Base-by-base conservation (phyloP, 2,113 vertebrate species). In the Regulus satrapa region DNA sequence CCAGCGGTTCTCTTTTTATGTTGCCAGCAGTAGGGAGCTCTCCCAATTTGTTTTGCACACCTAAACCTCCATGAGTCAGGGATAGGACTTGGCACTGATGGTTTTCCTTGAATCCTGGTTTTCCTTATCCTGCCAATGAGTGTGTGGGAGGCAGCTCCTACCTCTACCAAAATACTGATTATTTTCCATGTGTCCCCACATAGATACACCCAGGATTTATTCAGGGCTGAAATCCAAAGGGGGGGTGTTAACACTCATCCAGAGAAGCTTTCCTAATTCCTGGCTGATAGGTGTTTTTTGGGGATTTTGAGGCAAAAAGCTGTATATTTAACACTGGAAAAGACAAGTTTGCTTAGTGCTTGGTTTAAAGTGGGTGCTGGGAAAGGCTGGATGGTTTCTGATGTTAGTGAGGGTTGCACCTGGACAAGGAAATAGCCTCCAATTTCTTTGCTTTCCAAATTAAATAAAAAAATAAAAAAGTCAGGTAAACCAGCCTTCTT, bases 271-370 rank as follows among this genome's bases (percentile, higher is more conserved):
- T 69, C 41, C 18, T 8, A 24, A 34, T 38, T 40, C 21, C 4
- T 2, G 1, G 4, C 24, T 81, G 14, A 16, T 6, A 18, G 7
- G 1, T 38, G 10, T 24, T 55, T 49, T 12, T 46, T n/a, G n/a
- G 41, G 55, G 41, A 9, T 21, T 3, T 1, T 32, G 18, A 76
- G 51, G 29, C 18, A 69, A n/a, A n/a, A 74, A 64, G 17, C 12
- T 24, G 9, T 8, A 0, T 8, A 4, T 46, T 29, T 31, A 17
- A 6, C 1, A 12, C 2, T 29, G 15, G 28, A 14, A 58, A 36
- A 17, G 8, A 10, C 3, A 18, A 3, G 32, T 54, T 48, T 49
- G 31, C 19, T 32, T 45, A 66, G 68, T 13, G 55, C 5, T 52
- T 36, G 49, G 6, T 54, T 73, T n/a, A n/a, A 13, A 18, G 18